These are phyloP conservation scores for Nylanderia fulva DNA, from an alignment of 1,140 invertebrate species.

Conservation along the genomic window DNA sequence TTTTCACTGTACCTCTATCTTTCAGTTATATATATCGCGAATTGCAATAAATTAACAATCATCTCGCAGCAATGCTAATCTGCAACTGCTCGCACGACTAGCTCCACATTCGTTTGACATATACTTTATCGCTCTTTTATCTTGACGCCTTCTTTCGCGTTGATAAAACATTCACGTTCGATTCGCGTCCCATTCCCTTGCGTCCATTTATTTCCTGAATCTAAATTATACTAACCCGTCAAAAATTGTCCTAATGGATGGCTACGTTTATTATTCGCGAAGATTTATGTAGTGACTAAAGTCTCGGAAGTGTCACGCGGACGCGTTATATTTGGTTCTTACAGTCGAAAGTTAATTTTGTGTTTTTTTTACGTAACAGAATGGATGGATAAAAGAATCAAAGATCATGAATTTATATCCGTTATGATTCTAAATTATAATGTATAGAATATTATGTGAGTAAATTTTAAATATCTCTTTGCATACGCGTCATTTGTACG, in stretches of 20 bases:
- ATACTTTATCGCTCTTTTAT: conserved; percentile 47
- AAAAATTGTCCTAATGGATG: conserved; percentile 50
- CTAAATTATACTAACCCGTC: conserved; percentile 53
- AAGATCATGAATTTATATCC: neutral
- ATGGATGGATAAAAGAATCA: neutral
- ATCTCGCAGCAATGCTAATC: conserved; percentile 15
- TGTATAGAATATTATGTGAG: neutral
- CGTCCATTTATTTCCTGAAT: conserved; percentile 50
- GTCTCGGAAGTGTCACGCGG: conserved; percentile 18
- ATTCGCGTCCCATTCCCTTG: conserved; percentile 3
- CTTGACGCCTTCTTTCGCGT: conserved; percentile 12
- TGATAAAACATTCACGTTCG: conserved; percentile 52
- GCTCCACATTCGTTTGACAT: conserved; percentile 18
- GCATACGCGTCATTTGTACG: neutral
- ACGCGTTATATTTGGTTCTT: neutral
- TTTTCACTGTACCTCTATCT: neutral
- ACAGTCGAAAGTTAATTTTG: neutral
- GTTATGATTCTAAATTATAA: neutral
- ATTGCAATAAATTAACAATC: conserved; percentile 8
- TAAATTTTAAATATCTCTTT: neutral
- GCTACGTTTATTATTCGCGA: conserved; percentile 41
- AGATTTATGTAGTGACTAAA: conserved; percentile 52
- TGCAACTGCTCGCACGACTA: conserved; percentile 11
- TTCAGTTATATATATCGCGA: neutral
- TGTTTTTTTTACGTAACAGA: neutral